A percentile compares a stretch with the other conserved stretches of the same genome.
These are phyloP conservation scores for Drosophila prosaltans DNA, from an alignment of 1,140 invertebrate species.

Conservation along the genomic window DNA sequence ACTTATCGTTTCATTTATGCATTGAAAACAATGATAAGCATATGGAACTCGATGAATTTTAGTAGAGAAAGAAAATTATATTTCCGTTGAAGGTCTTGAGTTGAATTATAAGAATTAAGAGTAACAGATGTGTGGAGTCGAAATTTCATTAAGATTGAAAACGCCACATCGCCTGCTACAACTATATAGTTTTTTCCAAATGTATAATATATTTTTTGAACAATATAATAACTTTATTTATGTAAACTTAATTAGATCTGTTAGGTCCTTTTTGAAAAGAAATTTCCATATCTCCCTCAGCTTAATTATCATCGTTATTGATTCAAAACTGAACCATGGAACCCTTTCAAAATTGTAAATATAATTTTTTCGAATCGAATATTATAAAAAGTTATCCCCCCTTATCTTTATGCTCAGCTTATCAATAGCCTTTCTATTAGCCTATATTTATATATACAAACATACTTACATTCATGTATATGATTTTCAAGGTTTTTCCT, in stretches of 20 bases:
- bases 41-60: neutral
- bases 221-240: neutral
- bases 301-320: no score
- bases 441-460: neutral
- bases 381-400: neutral
- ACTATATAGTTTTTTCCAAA: neutral
- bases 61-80: neutral
- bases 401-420: neutral
- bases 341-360: no score
- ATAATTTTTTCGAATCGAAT: no score
- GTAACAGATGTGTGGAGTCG: neutral
- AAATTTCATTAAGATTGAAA: neutral
- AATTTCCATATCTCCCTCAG: no score
- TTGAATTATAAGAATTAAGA: neutral
- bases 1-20: neutral
- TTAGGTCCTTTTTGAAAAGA: no score
- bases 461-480: neutral
- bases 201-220: neutral
- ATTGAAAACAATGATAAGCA: slow-evolving; percentile 3
- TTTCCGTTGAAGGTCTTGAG: neutral
- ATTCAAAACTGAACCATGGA: no score
- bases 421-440: neutral
- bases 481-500: neutral
- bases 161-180: no score
- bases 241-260: no score